These are phyloP conservation scores for Lagria hirta DNA, from an alignment of 2,888 invertebrate genomes.

Conservation along the genomic window DNA sequence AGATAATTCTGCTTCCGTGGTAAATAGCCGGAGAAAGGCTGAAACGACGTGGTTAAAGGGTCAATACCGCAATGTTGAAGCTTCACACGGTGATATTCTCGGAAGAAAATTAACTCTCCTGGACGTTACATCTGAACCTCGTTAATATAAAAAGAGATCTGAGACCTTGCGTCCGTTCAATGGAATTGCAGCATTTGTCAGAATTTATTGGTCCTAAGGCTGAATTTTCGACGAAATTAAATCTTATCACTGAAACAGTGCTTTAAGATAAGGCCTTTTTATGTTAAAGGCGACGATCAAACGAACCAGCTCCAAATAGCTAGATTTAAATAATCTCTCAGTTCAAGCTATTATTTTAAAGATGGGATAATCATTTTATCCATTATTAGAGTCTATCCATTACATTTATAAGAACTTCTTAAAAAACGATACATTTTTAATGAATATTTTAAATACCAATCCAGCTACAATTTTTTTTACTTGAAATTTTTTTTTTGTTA, in stretches of 20 bases:
- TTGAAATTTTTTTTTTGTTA: no score
- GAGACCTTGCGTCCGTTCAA: conserved; percentile 15
- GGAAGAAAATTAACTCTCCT: conserved; percentile 23
- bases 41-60: conserved; percentile 34
- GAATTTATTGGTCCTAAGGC: conserved; percentile 17
- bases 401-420: no score
- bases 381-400: no score
- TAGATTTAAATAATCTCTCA: conserved; percentile 14
- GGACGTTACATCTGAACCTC: conserved; percentile 21
- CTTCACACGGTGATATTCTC: conserved; percentile 29
- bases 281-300: conserved; percentile 3
- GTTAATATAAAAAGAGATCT: conserved; percentile 23
- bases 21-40: conserved; percentile 21
- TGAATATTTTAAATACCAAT: no score
- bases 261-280: conserved; percentile 9
- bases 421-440: no score
- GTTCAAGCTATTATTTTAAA: conserved; percentile 8
- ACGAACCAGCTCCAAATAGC: conserved; percentile 3
- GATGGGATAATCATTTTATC: no score
- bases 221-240: conserved; percentile 18
- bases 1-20: conserved; percentile 21
- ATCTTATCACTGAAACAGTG: conserved; percentile 10
- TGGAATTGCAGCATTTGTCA: conserved; percentile 18
- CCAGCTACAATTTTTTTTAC: no score
- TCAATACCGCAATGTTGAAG: conserved; percentile 39